phyloP scores from a whole-genome alignment of 2,797 vertebrate genomes.

The Peromyscus aztecus region DNA sequence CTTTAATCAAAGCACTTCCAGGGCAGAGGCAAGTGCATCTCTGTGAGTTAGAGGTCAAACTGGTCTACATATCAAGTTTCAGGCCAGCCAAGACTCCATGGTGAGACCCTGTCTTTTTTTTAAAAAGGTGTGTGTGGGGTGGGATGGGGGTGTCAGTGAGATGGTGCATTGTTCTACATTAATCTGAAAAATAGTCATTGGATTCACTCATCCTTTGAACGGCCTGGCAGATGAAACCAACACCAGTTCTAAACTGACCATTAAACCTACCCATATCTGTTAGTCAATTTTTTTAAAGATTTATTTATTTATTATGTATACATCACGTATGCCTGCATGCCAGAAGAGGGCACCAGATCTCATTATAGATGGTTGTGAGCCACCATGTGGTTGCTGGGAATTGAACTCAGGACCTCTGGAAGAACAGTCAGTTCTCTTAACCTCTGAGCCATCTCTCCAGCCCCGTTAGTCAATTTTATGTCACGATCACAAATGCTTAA shows the following conservation, averaged over 20 bases:
- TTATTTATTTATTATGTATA: too few relatives aligned
- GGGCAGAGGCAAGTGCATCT: neutral
- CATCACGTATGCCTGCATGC: too few relatives aligned
- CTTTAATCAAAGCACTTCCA: neutral
- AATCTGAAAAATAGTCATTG: neutral
- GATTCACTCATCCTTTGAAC: neutral
- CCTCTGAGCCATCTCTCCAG: too few relatives aligned
- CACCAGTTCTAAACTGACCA: neutral
- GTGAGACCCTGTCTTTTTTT: neutral
- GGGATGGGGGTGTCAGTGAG: neutral
- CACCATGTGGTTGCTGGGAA: too few relatives aligned
- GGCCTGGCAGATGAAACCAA: too few relatives aligned
- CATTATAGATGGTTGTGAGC: too few relatives aligned
- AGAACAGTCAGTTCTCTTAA: too few relatives aligned
- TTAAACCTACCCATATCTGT: neutral
- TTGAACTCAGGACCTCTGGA: too few relatives aligned
- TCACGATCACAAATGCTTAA: neutral
- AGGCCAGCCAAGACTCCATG: neutral
- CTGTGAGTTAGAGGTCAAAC: neutral
- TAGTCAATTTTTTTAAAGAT: neutral
- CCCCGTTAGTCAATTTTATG: neutral
- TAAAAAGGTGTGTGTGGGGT: neutral
- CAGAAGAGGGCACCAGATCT: too few relatives aligned
- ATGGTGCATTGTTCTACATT: neutral
- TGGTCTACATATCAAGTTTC: neutral